Conservation (phyloP, 2,113 vertebrate species). For the Artemisiospiza belli region DNA sequence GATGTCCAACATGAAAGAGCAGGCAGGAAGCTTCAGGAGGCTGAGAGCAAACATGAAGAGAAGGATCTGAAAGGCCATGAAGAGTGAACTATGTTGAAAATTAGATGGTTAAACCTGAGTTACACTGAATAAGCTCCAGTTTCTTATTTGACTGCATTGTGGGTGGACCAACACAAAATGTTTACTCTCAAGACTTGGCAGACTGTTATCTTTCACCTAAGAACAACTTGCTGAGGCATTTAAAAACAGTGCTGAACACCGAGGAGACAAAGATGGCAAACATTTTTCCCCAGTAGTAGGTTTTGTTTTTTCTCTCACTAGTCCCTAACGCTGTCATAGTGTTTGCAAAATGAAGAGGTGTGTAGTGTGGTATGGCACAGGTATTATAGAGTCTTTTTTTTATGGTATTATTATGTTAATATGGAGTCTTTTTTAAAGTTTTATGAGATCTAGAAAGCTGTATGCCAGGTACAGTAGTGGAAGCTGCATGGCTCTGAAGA, state of each 20-base stretch:
- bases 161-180: background rate
- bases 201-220: constrained; percentile 35
- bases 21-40: background rate
- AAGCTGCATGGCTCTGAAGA: background rate
- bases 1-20: constrained; percentile 39
- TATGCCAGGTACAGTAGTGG: background rate
- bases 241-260: background rate
- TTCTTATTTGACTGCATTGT: constrained; percentile 2
- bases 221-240: background rate
- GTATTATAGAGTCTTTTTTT: background rate
- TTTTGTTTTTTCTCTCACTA: background rate
- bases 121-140: background rate
- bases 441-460: background rate
- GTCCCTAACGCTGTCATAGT: background rate
- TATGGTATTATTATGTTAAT: background rate
- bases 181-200: constrained; percentile 10
- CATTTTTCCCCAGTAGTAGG: background rate
- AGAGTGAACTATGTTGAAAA: background rate
- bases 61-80: background rate
- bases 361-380: background rate
- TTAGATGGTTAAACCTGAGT: background rate
- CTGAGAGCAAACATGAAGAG: background rate
- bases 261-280: background rate
- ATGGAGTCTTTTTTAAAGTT: background rate
- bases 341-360: background rate